A percentile compares a stretch with the other conserved stretches of the same genome.
Conservation (phyloP, 2,797 vertebrate genomes). For the Phoxinus dragarum region DNA sequence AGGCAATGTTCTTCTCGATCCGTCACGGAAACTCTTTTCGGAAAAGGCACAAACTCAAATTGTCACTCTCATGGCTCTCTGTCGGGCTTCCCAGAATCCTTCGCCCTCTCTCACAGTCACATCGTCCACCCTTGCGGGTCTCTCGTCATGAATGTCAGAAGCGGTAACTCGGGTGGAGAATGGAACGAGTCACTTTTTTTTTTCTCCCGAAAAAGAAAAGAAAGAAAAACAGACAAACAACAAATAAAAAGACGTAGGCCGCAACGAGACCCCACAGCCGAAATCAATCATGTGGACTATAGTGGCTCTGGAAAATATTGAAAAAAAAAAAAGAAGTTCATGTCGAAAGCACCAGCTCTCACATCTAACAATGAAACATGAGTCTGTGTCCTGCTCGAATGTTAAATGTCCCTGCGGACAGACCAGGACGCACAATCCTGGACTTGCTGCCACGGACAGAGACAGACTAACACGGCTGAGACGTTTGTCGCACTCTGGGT, state of each 20-base stretch:
- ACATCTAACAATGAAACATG: constrained; percentile 52
- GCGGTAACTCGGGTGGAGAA: constrained; percentile 69
- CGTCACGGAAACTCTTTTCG: constrained; percentile 78
- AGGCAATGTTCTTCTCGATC: constrained; percentile 93
- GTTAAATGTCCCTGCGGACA: constrained; percentile 49
- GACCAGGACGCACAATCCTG: constrained; percentile 46
- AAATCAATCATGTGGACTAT: constrained; percentile 52
- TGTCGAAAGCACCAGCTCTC: constrained; percentile 64
- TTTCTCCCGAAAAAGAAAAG: constrained; percentile 17
- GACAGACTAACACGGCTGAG: constrained; percentile 57
- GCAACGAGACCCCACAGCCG: constrained; percentile 34
- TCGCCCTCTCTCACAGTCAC: constrained; percentile 54
- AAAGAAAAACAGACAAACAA: constrained; percentile 51
- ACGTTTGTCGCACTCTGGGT: constrained; percentile 52
- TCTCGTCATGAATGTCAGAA: constrained; percentile 51
- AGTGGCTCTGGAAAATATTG: constrained; percentile 60
- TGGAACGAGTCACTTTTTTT: constrained; percentile 62
- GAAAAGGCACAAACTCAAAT: constrained; percentile 91
- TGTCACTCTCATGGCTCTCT: constrained; percentile 67
- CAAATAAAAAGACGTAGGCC: constrained; percentile 44
- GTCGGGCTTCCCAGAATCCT: constrained; percentile 64
- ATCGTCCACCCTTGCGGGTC: constrained; percentile 60
- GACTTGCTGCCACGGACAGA: constrained; percentile 44
- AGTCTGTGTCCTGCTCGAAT: constrained; percentile 57
- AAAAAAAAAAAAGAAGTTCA: constrained; percentile 4